A percentile compares a stretch with the other conserved stretches of the same genome.
Evolutionary conservation across 2,113 vertebrate genomes (phyloP).

Genomic region (Narcine bancroftii): DNA sequence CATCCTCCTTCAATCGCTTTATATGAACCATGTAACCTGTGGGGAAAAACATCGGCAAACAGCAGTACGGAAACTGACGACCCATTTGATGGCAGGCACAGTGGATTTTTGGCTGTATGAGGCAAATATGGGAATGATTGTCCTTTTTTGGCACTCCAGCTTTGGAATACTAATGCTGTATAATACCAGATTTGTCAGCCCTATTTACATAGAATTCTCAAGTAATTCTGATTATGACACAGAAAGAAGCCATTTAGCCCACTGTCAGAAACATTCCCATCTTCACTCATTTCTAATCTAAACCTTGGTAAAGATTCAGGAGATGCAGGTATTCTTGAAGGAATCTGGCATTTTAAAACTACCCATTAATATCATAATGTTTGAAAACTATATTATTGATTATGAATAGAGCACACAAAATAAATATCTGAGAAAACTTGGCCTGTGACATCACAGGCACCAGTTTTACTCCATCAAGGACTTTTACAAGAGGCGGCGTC

Average conservation of each 20-base stretch:
- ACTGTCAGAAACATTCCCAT: too few relatives aligned
- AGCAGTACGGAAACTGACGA: neutral
- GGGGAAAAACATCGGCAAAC: neutral
- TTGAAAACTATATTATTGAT: neutral
- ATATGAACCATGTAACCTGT: constrained; percentile 34
- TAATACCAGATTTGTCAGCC: neutral
- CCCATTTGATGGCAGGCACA: neutral
- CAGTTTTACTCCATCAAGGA: too few relatives aligned
- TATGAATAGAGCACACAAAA: neutral
- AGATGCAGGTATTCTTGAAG: neutral
- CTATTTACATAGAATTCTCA: too few relatives aligned
- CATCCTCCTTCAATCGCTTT: constrained; percentile 35
- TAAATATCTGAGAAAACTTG: neutral
- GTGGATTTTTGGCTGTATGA: too few relatives aligned
- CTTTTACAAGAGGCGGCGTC: too few relatives aligned
- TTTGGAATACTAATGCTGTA: neutral
- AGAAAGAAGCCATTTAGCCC: too few relatives aligned
- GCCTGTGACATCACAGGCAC: too few relatives aligned
- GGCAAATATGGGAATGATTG: neutral
- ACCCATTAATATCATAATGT: neutral
- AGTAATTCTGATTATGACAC: too few relatives aligned
- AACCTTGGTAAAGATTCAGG: neutral
- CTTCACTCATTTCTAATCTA: neutral
- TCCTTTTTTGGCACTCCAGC: neutral
- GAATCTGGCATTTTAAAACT: constrained; percentile 1